Evolutionary conservation across 2,888 invertebrate genomes (phyloP), one percentile per base, ranked within the genome.

Genomic region (Pilophorus perplexus): DNA sequence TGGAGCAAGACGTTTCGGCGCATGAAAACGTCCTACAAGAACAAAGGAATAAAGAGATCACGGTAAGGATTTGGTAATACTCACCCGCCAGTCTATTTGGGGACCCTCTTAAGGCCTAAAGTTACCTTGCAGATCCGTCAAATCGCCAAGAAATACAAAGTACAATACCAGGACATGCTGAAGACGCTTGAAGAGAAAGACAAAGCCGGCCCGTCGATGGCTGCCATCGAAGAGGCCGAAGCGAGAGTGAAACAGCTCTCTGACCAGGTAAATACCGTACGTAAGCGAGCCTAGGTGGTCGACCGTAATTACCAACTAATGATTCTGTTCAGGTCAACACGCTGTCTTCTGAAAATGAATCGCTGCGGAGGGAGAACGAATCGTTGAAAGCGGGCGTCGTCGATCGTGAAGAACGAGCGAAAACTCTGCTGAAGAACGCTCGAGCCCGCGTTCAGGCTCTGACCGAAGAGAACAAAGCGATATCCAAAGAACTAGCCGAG

Each of bases 141-240:
- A 76, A 91, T 96, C 71, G 96, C 94, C 4, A 90, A 93, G 74
- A 93, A 93, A 74, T 96, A 95, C 76, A 95, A 94, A 77, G 87
- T 85, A 8, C 89, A 89, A 72, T 92, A 83, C 75, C 89, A 89
- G 75, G 91, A 91, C 72, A 79, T 89, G 18, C 80, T 82, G 0
- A 88, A 86, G 75, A 81, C 83, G 14, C 78, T 83, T 18, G 85
- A 86, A 71, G 83, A 84, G 50, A 84, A 83, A 73, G 81, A 81
- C 70, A 82, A 80, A 71, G 77, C 75, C 65, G 75, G 81, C 23
- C 81, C 80, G 28, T 79, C 80, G 0, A 27, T 33, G 20, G 28
- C 44, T 27, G 44, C 46, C 14, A 54, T 73, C 1, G 72, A 74
- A 33, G 79, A 79, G 66, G 76, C 77, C 3, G 80, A 80, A 66